phyloP scores from a whole-genome alignment of 2,797 vertebrate species.

The Anableps anableps region DNA sequence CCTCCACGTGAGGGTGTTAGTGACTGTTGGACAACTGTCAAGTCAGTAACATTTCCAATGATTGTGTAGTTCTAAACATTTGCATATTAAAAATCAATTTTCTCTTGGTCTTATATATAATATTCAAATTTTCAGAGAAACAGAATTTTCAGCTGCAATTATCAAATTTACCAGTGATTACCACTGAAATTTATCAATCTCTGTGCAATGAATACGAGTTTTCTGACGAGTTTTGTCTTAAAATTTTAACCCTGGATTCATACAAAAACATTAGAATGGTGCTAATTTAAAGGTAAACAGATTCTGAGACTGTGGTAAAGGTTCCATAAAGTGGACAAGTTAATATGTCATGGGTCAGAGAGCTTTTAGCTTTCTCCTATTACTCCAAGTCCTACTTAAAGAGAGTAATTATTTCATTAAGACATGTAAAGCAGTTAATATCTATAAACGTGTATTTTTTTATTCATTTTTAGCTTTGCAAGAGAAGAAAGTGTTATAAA shows the following conservation, averaged over 20 bases:
- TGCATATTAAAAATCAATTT: not conserved
- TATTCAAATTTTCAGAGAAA: not conserved
- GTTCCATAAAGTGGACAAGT: not conserved
- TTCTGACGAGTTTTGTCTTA: too few relatives aligned
- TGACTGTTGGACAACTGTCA: not conserved
- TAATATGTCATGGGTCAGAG: not conserved
- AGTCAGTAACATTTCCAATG: not conserved
- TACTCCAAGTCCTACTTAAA: not conserved
- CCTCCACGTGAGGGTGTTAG: not conserved
- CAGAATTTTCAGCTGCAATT: not conserved
- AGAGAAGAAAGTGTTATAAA: not conserved
- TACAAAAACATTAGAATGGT: not conserved
- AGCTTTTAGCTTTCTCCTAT: not conserved
- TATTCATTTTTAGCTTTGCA: not conserved
- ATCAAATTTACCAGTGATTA: not conserved
- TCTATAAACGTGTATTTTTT: not conserved
- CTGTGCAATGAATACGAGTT: too few relatives aligned
- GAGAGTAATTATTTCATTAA: not conserved
- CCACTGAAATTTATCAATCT: not conserved
- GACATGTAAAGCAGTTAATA: not conserved
- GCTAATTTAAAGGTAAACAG: not conserved
- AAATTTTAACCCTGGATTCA: not conserved
- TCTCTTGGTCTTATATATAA: not conserved
- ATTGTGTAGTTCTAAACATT: not conserved
- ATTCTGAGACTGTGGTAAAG: not conserved